Conservation (phyloP, 2,888 invertebrate species). For the Synanthedon tipuliformis region DNA sequence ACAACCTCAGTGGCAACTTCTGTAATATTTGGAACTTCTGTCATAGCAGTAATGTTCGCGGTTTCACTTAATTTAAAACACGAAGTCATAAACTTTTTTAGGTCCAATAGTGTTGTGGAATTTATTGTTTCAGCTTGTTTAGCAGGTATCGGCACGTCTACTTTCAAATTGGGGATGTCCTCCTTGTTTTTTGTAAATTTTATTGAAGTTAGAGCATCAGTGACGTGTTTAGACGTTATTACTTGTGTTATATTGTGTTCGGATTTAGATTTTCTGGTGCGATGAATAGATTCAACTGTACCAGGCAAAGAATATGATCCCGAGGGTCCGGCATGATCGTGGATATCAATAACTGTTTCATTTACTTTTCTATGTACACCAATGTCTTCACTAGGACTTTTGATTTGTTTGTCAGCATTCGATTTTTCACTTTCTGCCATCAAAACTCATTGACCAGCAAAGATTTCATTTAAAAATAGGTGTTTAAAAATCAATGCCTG, state of each 20-base stretch:
- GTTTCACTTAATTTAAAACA: constrained; percentile 43
- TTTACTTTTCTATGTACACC: constrained; percentile 11
- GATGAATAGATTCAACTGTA: constrained; percentile 16
- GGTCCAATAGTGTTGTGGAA: constrained; percentile 35
- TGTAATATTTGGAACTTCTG: constrained; percentile 19
- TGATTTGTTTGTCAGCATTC: constrained; percentile 6
- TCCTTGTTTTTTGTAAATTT: constrained; percentile 30
- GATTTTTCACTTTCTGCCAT: constrained; percentile 45
- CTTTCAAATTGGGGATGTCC: constrained; percentile 23
- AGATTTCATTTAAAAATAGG: constrained; percentile 17
- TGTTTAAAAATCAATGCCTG: constrained; percentile 19
- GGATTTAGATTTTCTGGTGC: constrained; percentile 38
- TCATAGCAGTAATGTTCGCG: constrained; percentile 12
- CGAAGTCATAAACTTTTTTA: constrained; percentile 51
- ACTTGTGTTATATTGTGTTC: constrained; percentile 51
- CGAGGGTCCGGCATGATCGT: constrained; percentile 53
- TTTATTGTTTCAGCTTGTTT: constrained; percentile 23
- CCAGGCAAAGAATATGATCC: constrained; percentile 35
- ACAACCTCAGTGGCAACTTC: constrained; percentile 17
- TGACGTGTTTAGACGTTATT: constrained; percentile 45
- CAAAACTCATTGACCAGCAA: constrained; percentile 39
- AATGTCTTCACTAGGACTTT: constrained; percentile 13
- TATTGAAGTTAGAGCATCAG: constrained; percentile 41
- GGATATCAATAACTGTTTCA: constrained; percentile 7
- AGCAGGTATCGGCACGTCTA: constrained; percentile 34